A percentile compares a stretch with the other conserved stretches of the same genome.
These are phyloP conservation scores for Caenorhabditis sp. DNA, from an alignment of 2,888 invertebrate species.

Conservation along the genomic window DNA sequence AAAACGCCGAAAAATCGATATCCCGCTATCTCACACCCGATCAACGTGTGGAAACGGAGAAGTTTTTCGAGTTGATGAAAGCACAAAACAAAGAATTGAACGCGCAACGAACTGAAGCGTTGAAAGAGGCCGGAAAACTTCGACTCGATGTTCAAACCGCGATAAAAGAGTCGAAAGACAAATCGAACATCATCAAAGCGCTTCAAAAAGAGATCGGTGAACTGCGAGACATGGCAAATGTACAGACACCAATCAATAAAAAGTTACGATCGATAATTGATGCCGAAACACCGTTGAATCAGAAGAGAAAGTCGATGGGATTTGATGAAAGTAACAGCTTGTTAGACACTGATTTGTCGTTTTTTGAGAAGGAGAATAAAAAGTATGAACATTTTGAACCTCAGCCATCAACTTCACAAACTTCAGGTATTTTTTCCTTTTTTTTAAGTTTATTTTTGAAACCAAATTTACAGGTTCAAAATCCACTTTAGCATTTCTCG, in stretches of 20 bases:
- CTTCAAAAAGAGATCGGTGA: slow-evolving; percentile 1
- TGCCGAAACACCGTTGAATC: slow-evolving; percentile 8
- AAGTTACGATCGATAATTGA: slow-evolving; percentile 18
- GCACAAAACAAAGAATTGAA: slow-evolving; percentile 23
- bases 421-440: not conserved
- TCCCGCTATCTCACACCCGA: slow-evolving; percentile 11
- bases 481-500: slow-evolving; percentile 11
- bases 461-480: not conserved
- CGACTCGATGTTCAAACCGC: not conserved
- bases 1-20: slow-evolving; percentile 16
- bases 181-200: slow-evolving; percentile 3
- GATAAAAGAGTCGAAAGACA: slow-evolving; percentile 4
- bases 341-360: slow-evolving; percentile 9
- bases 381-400: slow-evolving; percentile 6
- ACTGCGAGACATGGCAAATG: slow-evolving; percentile 18
- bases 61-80: slow-evolving; percentile 26
- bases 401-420: not conserved
- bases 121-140: slow-evolving; percentile 13
- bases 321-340: slow-evolving; percentile 18
- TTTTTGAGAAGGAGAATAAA: slow-evolving; percentile 11
- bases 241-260: slow-evolving; percentile 22
- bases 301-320: slow-evolving; percentile 23
- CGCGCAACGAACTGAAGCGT: slow-evolving; percentile 7
- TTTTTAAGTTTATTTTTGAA: not conserved
- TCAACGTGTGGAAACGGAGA: slow-evolving; percentile 17